These are phyloP conservation scores for Ophraella communa DNA, from an alignment of 2,888 invertebrate genomes.

Conservation along the genomic window DNA sequence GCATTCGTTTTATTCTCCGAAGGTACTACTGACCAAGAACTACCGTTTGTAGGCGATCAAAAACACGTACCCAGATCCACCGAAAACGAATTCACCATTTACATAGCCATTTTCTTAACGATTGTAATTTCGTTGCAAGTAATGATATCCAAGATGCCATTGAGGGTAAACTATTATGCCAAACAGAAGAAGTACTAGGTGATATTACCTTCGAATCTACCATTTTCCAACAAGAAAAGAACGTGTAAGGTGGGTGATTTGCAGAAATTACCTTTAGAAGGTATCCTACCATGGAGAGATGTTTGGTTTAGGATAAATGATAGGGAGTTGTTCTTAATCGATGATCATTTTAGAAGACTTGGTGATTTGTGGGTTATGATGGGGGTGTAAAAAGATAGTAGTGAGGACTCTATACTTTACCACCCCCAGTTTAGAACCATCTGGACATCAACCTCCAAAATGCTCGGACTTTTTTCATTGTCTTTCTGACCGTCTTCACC, in stretches of 20 bases:
- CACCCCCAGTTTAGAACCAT: too few species aligned
- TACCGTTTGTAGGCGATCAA: conserved; percentile 15
- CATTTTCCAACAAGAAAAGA: conserved; percentile 41
- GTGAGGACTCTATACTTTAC: too few species aligned
- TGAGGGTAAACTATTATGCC: conserved; percentile 54
- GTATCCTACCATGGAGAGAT: conserved; percentile 50
- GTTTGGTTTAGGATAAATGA: conserved; percentile 45
- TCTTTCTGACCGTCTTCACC: too few species aligned
- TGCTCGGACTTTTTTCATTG: too few species aligned
- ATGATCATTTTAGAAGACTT: conserved; percentile 53
- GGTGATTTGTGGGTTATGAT: conserved; percentile 56
- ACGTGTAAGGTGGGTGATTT: conserved; percentile 47
- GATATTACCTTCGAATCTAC: conserved; percentile 47
- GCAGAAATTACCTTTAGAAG: conserved; percentile 21
- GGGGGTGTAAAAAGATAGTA: conserved; percentile 49
- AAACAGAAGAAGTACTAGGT: conserved; percentile 49
- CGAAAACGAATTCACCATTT: conserved; percentile 44
- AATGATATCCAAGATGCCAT: conserved; percentile 48
- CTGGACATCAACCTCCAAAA: too few species aligned
- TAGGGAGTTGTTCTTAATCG: conserved; percentile 48
- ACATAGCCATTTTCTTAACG: conserved; percentile 40
- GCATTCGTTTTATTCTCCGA: conserved; percentile 30
- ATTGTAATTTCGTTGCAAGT: conserved; percentile 44
- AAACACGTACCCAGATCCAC: conserved; percentile 15
- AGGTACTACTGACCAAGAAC: conserved; percentile 18